Conservation (phyloP, 2,797 vertebrate genomes). For the Sylvilagus floridanus region DNA sequence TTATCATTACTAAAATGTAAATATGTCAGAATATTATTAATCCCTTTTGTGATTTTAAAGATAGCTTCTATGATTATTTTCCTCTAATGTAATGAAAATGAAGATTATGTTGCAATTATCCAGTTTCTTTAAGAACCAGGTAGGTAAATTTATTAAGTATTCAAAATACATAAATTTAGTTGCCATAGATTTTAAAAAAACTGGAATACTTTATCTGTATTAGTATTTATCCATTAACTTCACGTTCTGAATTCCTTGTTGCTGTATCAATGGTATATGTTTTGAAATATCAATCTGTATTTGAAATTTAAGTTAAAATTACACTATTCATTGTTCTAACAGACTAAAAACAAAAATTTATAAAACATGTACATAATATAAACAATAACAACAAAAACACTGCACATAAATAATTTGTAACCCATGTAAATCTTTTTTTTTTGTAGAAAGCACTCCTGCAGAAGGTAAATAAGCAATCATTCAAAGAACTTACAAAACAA, state of each 20-base stretch:
- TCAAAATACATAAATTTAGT: neutral
- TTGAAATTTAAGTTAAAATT: slow-evolving; percentile 27
- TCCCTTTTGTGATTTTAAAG: neutral
- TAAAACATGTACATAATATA: neutral
- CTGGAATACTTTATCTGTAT: neutral
- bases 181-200: neutral
- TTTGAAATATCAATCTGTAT: slow-evolving; percentile 17
- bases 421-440: neutral
- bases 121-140: neutral
- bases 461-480: neutral
- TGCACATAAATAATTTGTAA: neutral
- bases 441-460: neutral
- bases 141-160: neutral
- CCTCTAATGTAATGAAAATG: neutral
- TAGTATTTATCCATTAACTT: neutral
- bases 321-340: neutral
- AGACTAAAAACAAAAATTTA: neutral
- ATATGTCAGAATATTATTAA: neutral
- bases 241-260: neutral
- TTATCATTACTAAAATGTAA: slow-evolving; percentile 8
- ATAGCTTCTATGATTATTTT: neutral
- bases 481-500: neutral
- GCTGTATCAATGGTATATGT: neutral
- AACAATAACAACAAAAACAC: neutral
- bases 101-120: neutral